Evolutionary conservation across 2,797 vertebrate genomes (phyloP).

Genomic region (Cynopterus sphinx): DNA sequence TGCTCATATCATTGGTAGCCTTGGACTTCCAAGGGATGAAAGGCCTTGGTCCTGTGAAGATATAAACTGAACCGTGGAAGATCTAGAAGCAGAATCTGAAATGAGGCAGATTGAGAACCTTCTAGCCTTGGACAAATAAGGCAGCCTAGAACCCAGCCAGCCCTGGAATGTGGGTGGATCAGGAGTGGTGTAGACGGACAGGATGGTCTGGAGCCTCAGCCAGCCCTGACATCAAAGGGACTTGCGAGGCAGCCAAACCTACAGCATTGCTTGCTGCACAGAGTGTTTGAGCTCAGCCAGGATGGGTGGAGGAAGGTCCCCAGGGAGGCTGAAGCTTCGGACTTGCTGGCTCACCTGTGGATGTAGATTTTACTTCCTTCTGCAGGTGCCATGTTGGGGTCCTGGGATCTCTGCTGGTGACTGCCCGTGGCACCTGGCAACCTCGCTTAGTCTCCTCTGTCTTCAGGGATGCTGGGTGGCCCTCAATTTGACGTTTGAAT

Average conservation of each 20-base stretch:
- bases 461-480: neutral
- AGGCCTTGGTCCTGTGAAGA: neutral
- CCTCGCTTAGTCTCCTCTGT: neutral
- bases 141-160: conserved; percentile 7
- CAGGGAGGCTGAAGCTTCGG: neutral
- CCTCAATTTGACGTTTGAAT: neutral
- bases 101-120: neutral
- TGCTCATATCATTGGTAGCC: neutral
- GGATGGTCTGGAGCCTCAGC: neutral
- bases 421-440: neutral
- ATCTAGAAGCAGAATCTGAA: neutral
- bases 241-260: neutral
- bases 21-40: neutral
- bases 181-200: neutral
- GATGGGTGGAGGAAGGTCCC: neutral
- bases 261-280: neutral
- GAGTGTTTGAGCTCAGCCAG: neutral
- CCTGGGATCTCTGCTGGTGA: neutral
- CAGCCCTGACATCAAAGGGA: neutral
- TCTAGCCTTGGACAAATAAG: neutral
- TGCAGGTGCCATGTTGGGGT: neutral
- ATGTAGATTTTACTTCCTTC: neutral
- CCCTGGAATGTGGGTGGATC: neutral
- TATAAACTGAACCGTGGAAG: neutral
- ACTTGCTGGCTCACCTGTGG: neutral